phyloP scores from a whole-genome alignment of 2,888 invertebrate genomes.

The Cerastis leucographa region DNA sequence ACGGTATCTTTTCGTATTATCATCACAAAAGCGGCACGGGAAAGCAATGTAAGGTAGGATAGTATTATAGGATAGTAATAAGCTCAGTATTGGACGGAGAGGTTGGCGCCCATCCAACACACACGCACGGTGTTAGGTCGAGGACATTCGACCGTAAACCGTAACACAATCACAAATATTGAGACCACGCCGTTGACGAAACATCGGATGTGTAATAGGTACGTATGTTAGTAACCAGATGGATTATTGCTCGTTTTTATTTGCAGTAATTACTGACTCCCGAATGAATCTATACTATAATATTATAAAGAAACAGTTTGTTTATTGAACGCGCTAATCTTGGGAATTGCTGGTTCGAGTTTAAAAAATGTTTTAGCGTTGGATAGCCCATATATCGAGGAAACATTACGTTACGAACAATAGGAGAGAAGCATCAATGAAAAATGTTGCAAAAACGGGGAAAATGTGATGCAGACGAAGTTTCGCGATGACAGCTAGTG shows the following conservation, averaged over 20 bases:
- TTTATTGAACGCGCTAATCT: too few relatives aligned
- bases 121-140: slow-evolving; percentile 63
- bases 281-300: background rate
- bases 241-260: background rate
- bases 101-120: slow-evolving; percentile 64
- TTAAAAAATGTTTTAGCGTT: too few relatives aligned
- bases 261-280: background rate
- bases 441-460: too few relatives aligned
- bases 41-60: slow-evolving; percentile 51
- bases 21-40: slow-evolving; percentile 28
- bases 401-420: too few relatives aligned
- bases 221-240: slow-evolving; percentile 10
- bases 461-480: too few relatives aligned
- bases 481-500: too few relatives aligned
- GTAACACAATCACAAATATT: slow-evolving; percentile 62
- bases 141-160: slow-evolving; percentile 61
- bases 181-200: slow-evolving; percentile 52
- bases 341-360: too few relatives aligned
- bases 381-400: too few relatives aligned
- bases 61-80: too few relatives aligned
- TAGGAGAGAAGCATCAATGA: too few relatives aligned
- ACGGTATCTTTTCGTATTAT: slow-evolving; percentile 9
- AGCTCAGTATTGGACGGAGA: slow-evolving; percentile 48
- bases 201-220: slow-evolving; percentile 45
- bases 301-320: too few relatives aligned